Base-by-base conservation (phyloP, 1,140 invertebrate species). In the Ericerus pela region DNA sequence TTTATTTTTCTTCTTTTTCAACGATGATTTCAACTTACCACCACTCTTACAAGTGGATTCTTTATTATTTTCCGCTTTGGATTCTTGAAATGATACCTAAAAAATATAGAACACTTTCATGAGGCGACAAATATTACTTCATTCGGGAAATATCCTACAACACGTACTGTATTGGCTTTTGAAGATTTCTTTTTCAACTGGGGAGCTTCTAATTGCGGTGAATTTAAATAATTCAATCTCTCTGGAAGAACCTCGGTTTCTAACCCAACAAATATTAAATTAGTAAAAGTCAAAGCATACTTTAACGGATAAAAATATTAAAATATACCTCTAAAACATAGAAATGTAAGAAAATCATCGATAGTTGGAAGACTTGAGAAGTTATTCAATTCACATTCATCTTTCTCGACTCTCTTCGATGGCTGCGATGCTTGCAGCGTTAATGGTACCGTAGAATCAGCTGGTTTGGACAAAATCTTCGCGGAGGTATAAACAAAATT, bases 301-400 rank as follows among this genome's bases (percentile, higher is more conserved):
- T 18, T 51, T 31, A 33, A 57, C 53, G 31, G n/a, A 55, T 24
- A 30, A 33, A 33, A 33, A 33, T 33, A 57, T 53, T 54, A 57
- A 37, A 51, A 62, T 56, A 59, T 71, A 81, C 88, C 85, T 74
- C 88, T 74, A 62, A 88, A 83, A 69, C 88, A 92, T 3, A 93
- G 72, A 68, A 89, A 93, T 59, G 86, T 91, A 22, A 93, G 66
- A 67, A 93, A 92, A 69, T 92, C 88, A 74, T 92, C 87, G 3
- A 88, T 88, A 62, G 88, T 89, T 28, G 87, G 86, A 62, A 82
- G 71, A 65, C 78, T 82, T 47, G 79, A 76, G 38, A 73, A 66
- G 36, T 70, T 47, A 47, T 47, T 47, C 41, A 47, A 47, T 47
- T 47, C 41, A 22, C 41, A 24, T 12, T 47, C 41, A 16, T 47